Conservation (phyloP, 2,113 vertebrate genomes). For the Forbesichthys agassizii region DNA sequence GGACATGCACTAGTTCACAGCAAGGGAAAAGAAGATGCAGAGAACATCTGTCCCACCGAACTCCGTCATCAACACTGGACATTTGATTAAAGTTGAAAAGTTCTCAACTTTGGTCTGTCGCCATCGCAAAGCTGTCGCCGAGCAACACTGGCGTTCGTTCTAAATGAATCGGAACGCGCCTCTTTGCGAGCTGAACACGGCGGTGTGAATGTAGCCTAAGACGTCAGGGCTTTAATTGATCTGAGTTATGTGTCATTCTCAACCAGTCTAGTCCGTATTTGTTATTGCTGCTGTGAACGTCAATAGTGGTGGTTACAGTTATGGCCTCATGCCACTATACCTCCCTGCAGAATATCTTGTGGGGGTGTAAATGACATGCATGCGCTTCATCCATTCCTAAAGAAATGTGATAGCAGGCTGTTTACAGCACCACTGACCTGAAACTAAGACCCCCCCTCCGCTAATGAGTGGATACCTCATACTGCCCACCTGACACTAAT, state of each 20-base stretch:
- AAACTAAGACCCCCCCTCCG: slow-evolving; percentile 11
- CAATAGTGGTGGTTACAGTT: slow-evolving; percentile 17
- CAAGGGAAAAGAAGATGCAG: too few relatives aligned
- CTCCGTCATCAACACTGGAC: too few relatives aligned
- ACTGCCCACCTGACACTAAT: slow-evolving; percentile 32
- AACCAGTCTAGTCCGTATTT: slow-evolving; percentile 2
- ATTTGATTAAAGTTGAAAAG: too few relatives aligned
- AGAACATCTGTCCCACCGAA: too few relatives aligned
- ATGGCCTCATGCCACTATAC: neutral
- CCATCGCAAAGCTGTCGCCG: too few relatives aligned
- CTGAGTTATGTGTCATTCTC: neutral
- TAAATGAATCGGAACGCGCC: too few relatives aligned
- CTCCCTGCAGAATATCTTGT: slow-evolving; percentile 18
- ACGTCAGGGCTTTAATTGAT: neutral
- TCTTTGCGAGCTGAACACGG: too few relatives aligned
- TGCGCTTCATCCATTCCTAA: slow-evolving; percentile 3
- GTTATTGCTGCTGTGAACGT: slow-evolving; percentile 1
- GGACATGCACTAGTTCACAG: too few relatives aligned
- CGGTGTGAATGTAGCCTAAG: neutral
- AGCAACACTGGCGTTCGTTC: too few relatives aligned
- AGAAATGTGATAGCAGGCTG: slow-evolving; percentile 24
- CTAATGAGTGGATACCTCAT: slow-evolving; percentile 14
- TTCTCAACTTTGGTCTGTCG: too few relatives aligned
- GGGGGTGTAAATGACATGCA: slow-evolving; percentile 26
- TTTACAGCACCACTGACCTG: slow-evolving; percentile 20